Evolutionary conservation across 2,797 vertebrate genomes (phyloP).

Genomic region (Periophthalmus magnuspinnatus): DNA sequence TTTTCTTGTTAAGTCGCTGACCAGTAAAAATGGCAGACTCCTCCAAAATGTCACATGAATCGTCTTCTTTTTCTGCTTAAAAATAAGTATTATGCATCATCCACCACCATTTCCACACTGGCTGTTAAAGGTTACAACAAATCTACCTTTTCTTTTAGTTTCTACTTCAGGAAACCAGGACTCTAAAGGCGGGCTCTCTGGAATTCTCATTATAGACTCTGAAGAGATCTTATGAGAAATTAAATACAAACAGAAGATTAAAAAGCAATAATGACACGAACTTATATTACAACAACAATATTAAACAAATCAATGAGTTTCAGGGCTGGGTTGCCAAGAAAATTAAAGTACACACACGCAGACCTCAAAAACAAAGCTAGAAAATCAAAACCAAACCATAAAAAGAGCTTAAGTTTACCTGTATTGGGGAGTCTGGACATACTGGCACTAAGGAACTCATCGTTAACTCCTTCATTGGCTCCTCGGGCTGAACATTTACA

Average conservation of each 20-base stretch:
- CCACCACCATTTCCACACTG: not conserved
- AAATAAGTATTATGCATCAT: slow-evolving; percentile 2
- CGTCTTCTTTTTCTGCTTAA: slow-evolving; percentile 52
- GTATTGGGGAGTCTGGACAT: slow-evolving; percentile 18
- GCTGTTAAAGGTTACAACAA: slow-evolving; percentile 14
- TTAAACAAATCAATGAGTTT: no score
- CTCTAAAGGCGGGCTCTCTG: slow-evolving; percentile 71
- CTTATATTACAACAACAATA: no score
- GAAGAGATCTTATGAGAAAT: slow-evolving; percentile 47
- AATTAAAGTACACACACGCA: no score
- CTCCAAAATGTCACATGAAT: slow-evolving; percentile 53
- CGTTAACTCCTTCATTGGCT: slow-evolving; percentile 19
- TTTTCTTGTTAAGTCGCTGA: slow-evolving; percentile 84
- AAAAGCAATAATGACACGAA: no score
- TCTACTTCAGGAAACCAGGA: slow-evolving; percentile 74
- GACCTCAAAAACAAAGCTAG: no score
- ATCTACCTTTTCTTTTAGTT: slow-evolving; percentile 80
- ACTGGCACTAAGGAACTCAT: slow-evolving; percentile 16
- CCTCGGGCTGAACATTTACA: not conserved
- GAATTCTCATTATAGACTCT: slow-evolving; percentile 73
- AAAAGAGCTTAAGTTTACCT: slow-evolving; percentile 34
- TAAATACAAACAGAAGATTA: no score
- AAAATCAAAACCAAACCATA: not conserved
- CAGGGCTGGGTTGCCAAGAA: no score
- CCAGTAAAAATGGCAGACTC: slow-evolving; percentile 79